These are phyloP conservation scores for Aelia acuminata DNA, from an alignment of 2,888 invertebrate genomes.

Conservation along the genomic window DNA sequence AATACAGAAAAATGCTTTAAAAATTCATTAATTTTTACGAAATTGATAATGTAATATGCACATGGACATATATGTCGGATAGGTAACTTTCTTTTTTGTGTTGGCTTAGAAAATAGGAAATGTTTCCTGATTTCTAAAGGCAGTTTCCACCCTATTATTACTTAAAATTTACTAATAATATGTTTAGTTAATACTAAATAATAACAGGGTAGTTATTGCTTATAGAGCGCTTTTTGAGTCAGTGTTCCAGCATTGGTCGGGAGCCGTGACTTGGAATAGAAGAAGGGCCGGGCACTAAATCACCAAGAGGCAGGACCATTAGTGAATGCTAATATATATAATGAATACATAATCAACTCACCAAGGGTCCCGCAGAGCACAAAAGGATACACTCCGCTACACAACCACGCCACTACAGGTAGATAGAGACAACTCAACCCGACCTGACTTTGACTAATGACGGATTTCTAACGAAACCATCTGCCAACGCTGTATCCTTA, in stretches of 20 bases:
- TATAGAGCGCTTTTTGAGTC: background rate
- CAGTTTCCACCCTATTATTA: too few species aligned
- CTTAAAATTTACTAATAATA: too few species aligned
- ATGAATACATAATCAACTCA: conserved; percentile 55
- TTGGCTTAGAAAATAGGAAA: too few species aligned
- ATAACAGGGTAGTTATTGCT: background rate
- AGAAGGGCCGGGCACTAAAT: conserved; percentile 32
- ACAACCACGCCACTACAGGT: background rate
- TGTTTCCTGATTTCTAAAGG: too few species aligned
- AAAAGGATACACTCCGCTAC: conserved; percentile 18
- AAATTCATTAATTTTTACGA: too few species aligned
- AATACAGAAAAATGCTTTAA: too few species aligned
- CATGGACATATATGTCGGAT: too few species aligned
- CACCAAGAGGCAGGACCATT: conserved; percentile 50
- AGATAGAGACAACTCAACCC: conserved; percentile 17
- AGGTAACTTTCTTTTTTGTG: too few species aligned
- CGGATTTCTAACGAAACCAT: conserved; percentile 2
- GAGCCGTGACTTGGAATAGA: background rate
- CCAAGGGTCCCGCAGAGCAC: background rate
- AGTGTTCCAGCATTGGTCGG: background rate
- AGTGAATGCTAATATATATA: conserved; percentile 55
- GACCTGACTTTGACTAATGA: conserved; percentile 24
- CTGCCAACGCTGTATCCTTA: background rate
- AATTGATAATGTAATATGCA: too few species aligned
- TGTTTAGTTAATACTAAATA: background rate